Percentiles rank a stretch among this genome's conserved stretches.
phyloP scores from a whole-genome alignment of 2,797 vertebrate genomes.

The Parambassis ranga region DNA sequence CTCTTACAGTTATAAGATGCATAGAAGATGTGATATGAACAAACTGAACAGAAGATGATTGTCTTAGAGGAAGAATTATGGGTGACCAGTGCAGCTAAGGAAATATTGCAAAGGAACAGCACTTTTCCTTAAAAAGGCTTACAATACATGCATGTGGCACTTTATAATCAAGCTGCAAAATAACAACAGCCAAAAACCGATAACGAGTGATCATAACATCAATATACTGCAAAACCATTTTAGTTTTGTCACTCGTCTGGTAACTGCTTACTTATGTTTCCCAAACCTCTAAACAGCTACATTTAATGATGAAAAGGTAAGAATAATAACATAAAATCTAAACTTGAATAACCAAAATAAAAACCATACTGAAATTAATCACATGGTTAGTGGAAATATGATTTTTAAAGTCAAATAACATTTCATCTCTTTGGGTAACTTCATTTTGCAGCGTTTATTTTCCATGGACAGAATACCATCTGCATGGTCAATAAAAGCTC shows the following conservation, averaged over 20 bases:
- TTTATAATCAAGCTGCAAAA: constrained; percentile 2
- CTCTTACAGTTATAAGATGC: constrained; percentile 27
- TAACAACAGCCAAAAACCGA: background rate
- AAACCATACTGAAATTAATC: too few species aligned
- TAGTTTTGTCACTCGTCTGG: background rate
- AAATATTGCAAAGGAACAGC: background rate
- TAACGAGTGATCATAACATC: too few species aligned
- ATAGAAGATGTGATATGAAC: constrained; percentile 24
- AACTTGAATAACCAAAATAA: too few species aligned
- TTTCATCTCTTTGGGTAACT: background rate
- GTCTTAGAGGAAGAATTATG: background rate
- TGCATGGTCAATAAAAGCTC: background rate
- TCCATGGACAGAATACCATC: background rate
- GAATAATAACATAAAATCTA: too few species aligned
- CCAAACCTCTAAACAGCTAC: background rate
- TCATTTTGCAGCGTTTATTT: background rate
- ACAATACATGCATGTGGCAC: constrained; percentile 6
- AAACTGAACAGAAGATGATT: constrained; percentile 10
- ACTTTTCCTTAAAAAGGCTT: background rate
- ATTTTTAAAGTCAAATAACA: background rate
- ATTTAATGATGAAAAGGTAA: background rate
- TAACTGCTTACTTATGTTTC: background rate
- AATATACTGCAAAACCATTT: background rate
- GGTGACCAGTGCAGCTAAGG: background rate
- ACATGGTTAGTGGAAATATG: too few species aligned